Evolutionary conservation across 2,888 invertebrate species (phyloP).

Genomic region (Punctoribates punctum): DNA sequence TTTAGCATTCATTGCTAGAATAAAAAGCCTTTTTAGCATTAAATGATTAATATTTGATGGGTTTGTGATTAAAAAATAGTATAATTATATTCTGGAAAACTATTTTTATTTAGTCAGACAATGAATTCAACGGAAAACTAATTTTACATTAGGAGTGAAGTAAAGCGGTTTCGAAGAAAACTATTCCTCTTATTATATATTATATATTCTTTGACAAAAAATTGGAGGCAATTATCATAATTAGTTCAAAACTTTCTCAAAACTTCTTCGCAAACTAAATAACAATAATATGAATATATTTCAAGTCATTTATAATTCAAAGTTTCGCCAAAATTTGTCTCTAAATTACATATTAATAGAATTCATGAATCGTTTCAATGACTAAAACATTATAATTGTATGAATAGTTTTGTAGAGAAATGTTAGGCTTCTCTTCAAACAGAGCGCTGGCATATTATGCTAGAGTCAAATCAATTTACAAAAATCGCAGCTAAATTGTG

Average conservation of each 20-base stretch:
- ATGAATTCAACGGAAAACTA: not conserved
- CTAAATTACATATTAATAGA: constrained; percentile 38
- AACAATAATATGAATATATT: constrained; percentile 19
- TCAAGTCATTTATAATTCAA: constrained; percentile 28
- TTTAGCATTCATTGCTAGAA: too few species aligned
- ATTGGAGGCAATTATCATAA: constrained; percentile 28
- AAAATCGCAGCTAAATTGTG: not conserved
- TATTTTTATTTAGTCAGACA: not conserved
- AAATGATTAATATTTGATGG: not conserved
- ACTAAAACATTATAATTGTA: constrained; percentile 26
- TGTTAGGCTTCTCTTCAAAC: not conserved
- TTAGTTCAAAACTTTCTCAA: constrained; percentile 35
- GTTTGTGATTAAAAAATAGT: constrained; percentile 6
- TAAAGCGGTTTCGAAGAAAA: constrained; percentile 21
- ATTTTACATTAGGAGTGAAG: not conserved
- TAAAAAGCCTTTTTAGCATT: not conserved
- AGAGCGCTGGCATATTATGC: not conserved
- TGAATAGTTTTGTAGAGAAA: not conserved
- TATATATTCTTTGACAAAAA: constrained; percentile 16
- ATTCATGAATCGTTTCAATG: constrained; percentile 35
- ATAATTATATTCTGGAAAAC: not conserved
- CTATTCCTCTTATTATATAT: constrained; percentile 12
- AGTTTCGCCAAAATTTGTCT: constrained; percentile 24
- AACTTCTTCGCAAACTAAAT: constrained; percentile 18
- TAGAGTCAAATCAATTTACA: not conserved